These are phyloP conservation scores for Callitettix versicolor DNA, from an alignment of 1,140 invertebrate genomes.

Conservation along the genomic window DNA sequence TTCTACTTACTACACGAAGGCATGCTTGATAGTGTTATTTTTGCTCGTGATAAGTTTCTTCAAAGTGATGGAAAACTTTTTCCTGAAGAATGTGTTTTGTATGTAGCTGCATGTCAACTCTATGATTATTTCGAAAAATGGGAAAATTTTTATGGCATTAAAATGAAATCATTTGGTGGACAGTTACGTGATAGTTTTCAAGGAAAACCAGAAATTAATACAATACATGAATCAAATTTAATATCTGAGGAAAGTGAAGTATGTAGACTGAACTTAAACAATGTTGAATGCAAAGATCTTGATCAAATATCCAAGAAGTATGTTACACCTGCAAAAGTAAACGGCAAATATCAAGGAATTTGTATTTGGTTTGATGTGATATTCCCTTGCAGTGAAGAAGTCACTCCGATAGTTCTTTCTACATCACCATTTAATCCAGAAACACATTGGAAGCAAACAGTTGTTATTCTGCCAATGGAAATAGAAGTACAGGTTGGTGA, in stretches of 20 bases:
- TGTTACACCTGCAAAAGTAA: conserved; percentile 37
- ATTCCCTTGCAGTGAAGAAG: conserved; percentile 27
- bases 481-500: conserved; percentile 37
- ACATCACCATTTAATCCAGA: conserved; percentile 61
- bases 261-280: conserved; percentile 30
- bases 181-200: conserved; percentile 13
- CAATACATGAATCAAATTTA: conserved; percentile 32
- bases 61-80: conserved; percentile 43
- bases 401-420: conserved; percentile 42
- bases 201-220: conserved; percentile 31
- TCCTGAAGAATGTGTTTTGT: conserved; percentile 34
- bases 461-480: conserved; percentile 43
- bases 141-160: conserved; percentile 36
- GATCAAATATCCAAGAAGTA: conserved; percentile 28
- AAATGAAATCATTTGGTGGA: conserved; percentile 21
- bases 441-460: conserved; percentile 97
- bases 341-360: conserved; percentile 60
- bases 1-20: conserved; percentile 97
- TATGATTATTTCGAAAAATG: conserved; percentile 50
- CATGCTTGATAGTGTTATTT: conserved; percentile 89
- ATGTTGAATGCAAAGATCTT: conserved; percentile 27
- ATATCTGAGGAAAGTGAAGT: conserved; percentile 34
- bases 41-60: conserved; percentile 83
- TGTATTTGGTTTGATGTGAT: conserved; percentile 37
- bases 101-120: conserved; percentile 55